Evolutionary conservation across 2,888 invertebrate genomes (phyloP), one percentile per base, ranked within the genome.

Genomic region (Biston betularia): DNA sequence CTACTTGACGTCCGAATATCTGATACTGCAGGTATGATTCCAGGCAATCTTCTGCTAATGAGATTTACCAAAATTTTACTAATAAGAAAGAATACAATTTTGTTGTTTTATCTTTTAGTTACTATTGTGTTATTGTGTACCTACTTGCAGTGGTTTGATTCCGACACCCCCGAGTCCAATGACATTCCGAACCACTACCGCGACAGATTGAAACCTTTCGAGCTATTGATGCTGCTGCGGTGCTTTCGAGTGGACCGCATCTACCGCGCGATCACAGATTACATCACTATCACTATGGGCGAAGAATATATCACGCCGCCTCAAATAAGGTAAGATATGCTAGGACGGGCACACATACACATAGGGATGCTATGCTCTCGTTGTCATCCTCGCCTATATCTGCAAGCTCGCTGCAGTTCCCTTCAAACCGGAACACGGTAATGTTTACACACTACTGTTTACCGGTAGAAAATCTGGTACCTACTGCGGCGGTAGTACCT

Each of bases 181-280:
- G 89, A 94, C 0, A 95, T 96, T 79, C 98, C 98, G 0, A 93
- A 95, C 77, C 94, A 94, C 3, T 98, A 97, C 86, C 95, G 95
- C n/a, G 89, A 94, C 5, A 93, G 83, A 10, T 83, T 97, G 74
- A 88, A 91, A 24, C 94, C 96, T 0, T 97, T 96, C 93, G 94
- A 98, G 85, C 88, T 95, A 63, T 92, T 98, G 60, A 97, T 98
- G 97, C 84, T 98, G 65, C 90, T 98, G 59, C 95, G 98, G 15
- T 98, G 98, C 85, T 98, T 98, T 94, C 95, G 98, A 34, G 95
- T 98, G 15, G 98, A 98, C 90, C 95, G 98, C 70, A 96, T 98
- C 62, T 98, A 97, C 90, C 95, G 97, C 73, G 97, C 97, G n/a
- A 95, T 98, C 72, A 96, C 96, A 40, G 95, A 97, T 84, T 98